Conservation (phyloP, 2,113 vertebrate species). For the Mionectes macconnelli region DNA sequence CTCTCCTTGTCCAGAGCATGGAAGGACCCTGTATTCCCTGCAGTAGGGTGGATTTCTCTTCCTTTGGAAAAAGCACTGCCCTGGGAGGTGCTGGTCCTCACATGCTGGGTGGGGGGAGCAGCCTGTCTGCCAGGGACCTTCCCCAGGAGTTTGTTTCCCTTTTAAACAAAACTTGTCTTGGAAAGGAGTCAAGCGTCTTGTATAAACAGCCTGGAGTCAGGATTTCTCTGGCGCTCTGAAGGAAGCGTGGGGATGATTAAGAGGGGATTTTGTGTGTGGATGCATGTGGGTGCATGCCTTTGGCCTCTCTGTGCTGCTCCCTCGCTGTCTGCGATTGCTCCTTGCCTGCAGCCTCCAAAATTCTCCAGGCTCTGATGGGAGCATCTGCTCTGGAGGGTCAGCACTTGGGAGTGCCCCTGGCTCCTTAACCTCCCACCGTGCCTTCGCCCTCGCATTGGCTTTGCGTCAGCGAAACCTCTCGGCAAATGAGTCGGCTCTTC, state of each 20-base stretch:
- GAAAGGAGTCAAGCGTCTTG: not conserved
- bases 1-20: not conserved
- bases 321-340: not conserved
- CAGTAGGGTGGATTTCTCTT: not conserved
- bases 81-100: not conserved
- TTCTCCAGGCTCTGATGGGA: not conserved
- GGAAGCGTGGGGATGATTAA: not conserved
- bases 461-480: not conserved
- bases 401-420: accelerated
- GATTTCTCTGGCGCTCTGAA: not conserved
- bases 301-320: not conserved
- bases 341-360: not conserved
- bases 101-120: accelerated
- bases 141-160: not conserved
- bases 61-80: not conserved
- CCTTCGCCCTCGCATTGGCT: not conserved
- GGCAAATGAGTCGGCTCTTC: not conserved
- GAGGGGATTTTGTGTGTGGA: not conserved
- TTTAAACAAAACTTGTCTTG: not conserved
- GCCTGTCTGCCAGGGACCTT: not conserved
- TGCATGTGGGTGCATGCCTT: not conserved
- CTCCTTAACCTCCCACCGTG: not conserved
- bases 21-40: not conserved
- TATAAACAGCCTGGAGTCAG: not conserved
- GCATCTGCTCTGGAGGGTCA: not conserved